Evolutionary conservation across 2,888 invertebrate species (phyloP).

Genomic region (Plusia festucae): DNA sequence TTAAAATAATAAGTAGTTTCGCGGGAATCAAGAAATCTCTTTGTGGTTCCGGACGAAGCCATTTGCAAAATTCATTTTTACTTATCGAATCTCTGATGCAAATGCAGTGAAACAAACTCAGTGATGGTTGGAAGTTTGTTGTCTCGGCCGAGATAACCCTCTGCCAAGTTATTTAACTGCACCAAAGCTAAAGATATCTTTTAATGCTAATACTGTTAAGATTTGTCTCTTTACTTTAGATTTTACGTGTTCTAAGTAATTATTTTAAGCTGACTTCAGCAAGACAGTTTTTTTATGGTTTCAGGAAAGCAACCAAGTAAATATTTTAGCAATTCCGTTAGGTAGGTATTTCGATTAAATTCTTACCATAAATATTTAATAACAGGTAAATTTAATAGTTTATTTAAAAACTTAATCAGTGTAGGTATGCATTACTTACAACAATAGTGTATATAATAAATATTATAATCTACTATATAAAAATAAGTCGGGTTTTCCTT

Average conservation of each 20-base stretch:
- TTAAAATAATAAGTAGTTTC: slow-evolving; percentile 10
- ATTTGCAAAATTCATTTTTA: slow-evolving; percentile 52
- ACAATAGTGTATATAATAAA: no score
- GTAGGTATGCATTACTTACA: no score
- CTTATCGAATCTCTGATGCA: slow-evolving; percentile 55
- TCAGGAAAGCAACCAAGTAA: background rate
- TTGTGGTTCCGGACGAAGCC: slow-evolving; percentile 28
- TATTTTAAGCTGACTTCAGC: background rate
- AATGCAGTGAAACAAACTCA: slow-evolving; percentile 56
- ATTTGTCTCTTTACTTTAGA: background rate
- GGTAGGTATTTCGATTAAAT: background rate
- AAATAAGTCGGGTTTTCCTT: no score
- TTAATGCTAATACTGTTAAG: slow-evolving; percentile 48
- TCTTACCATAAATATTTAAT: background rate
- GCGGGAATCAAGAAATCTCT: slow-evolving; percentile 23
- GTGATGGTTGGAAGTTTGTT: slow-evolving; percentile 60
- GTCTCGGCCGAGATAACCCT: slow-evolving; percentile 58
- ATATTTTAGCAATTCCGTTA: background rate
- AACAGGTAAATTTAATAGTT: no score
- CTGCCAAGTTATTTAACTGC: slow-evolving; percentile 58
- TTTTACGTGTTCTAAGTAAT: background rate
- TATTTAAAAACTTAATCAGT: no score
- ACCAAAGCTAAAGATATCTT: slow-evolving; percentile 51
- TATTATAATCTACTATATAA: no score
- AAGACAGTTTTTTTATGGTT: background rate